These are phyloP conservation scores for Catajapyx aquilonaris DNA, from an alignment of 1,140 invertebrate species.

Conservation along the genomic window DNA sequence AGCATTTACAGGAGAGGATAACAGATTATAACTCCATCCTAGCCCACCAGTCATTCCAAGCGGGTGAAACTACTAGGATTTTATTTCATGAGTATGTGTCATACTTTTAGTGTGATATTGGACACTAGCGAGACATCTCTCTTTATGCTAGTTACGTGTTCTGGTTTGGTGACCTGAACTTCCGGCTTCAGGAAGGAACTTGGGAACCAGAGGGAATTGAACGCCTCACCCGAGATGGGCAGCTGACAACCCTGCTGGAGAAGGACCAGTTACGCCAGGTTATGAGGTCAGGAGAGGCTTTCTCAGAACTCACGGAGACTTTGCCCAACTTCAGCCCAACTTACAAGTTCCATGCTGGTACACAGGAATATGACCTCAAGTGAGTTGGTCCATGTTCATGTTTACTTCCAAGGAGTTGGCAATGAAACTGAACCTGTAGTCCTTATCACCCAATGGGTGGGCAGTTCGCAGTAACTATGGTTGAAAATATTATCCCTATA, in stretches of 20 bases:
- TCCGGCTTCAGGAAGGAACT: slow-evolving; percentile 44
- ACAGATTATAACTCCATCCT: slow-evolving; percentile 65
- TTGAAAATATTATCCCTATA: no score
- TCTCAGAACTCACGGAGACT: slow-evolving; percentile 52
- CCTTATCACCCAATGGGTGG: no score
- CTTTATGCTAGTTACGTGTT: slow-evolving; percentile 58
- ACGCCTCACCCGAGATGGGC: slow-evolving; percentile 33
- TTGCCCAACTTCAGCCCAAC: slow-evolving; percentile 64
- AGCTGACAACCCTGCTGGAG: slow-evolving; percentile 37
- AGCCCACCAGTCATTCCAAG: slow-evolving; percentile 33
- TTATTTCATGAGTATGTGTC: slow-evolving; percentile 66
- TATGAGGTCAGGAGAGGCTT: slow-evolving; percentile 47
- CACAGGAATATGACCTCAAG: slow-evolving; percentile 57
- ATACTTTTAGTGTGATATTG: no score
- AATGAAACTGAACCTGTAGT: no score
- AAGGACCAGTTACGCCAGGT: slow-evolving; percentile 50
- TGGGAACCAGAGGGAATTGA: slow-evolving; percentile 43
- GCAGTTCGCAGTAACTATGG: no score
- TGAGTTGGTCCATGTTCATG: no score
- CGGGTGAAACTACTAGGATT: slow-evolving; percentile 52
- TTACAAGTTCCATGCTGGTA: slow-evolving; percentile 58
- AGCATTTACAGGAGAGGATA: slow-evolving; percentile 53
- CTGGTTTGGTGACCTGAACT: slow-evolving; percentile 89
- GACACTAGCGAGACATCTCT: no score
- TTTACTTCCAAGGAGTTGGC: no score